These are phyloP conservation scores for Oriolus oriolus DNA, from an alignment of 2,113 vertebrate genomes.

Conservation along the genomic window DNA sequence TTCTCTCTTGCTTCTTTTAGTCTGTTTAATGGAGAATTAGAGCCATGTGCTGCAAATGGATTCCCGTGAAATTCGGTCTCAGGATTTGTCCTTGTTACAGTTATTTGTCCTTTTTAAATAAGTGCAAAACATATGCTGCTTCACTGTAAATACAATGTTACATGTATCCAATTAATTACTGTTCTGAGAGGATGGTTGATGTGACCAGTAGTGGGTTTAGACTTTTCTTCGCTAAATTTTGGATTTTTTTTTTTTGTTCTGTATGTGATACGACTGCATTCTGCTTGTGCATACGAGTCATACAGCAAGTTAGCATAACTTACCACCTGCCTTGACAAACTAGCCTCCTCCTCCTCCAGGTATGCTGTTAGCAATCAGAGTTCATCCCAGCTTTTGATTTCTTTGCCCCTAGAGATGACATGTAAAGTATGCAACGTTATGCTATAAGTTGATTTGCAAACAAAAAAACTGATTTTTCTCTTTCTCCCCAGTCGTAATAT, in stretches of 20 bases:
- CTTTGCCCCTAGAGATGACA: not conserved
- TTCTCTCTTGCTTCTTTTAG: not conserved
- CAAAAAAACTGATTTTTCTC: not conserved
- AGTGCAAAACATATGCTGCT: not conserved
- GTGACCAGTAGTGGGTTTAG: not conserved
- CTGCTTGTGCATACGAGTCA: not conserved
- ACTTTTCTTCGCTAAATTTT: not conserved
- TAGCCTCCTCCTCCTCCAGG: not conserved
- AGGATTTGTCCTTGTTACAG: slow-evolving; percentile 1
- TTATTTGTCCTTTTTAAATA: not conserved
- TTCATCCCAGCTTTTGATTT: not conserved
- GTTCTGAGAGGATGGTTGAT: not conserved
- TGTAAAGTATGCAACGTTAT: not conserved
- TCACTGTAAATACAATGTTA: not conserved
- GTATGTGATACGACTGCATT: not conserved
- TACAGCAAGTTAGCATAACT: not conserved
- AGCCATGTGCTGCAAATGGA: not conserved
- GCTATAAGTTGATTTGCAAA: not conserved
- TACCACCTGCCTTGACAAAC: not conserved
- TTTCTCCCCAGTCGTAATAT: not conserved
- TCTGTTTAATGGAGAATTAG: not conserved
- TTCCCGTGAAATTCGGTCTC: slow-evolving; percentile 22
- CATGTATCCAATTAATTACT: not conserved
- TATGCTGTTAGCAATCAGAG: not conserved
- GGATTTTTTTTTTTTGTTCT: not conserved